These are phyloP conservation scores for Pogonocherus hispidulus DNA, from an alignment of 2,888 invertebrate species.

Conservation along the genomic window DNA sequence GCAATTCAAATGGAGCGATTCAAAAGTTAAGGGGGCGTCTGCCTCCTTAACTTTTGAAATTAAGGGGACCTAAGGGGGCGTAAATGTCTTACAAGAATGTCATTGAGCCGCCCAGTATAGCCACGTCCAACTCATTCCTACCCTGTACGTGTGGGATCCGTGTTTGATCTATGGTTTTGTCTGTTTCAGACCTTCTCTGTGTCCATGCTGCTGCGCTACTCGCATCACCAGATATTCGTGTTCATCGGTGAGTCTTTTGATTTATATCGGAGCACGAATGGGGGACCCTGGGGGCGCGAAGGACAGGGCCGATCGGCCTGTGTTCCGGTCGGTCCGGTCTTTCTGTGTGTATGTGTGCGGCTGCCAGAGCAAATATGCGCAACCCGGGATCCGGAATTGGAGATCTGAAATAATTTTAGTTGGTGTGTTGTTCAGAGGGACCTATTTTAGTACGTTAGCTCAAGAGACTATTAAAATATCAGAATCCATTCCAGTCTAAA, in stretches of 20 bases:
- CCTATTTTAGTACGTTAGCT: no score
- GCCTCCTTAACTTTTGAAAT: no score
- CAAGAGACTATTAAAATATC: no score
- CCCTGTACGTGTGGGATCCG: no score
- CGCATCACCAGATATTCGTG: conserved; percentile 99
- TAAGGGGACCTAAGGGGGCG: no score
- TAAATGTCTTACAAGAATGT: no score
- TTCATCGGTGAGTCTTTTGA: conserved; percentile 89
- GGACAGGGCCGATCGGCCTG: conserved; percentile 31
- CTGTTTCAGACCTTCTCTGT: conserved; percentile 95
- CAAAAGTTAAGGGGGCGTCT: no score
- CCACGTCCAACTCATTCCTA: no score
- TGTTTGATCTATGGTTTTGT: conserved; percentile 57
- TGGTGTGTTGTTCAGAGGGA: no score
- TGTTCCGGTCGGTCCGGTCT: conserved; percentile 29
- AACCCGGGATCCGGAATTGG: background rate
- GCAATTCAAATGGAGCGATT: no score
- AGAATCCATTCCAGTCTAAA: no score
- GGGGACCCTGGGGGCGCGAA: conserved; percentile 45
- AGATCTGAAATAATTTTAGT: background rate
- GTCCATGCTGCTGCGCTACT: conserved; percentile 97
- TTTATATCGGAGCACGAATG: conserved; percentile 54
- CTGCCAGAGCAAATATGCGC: background rate
- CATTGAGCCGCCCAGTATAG: no score
- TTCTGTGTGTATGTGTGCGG: background rate